Conservation (phyloP, 2,888 invertebrate genomes). For the Plagodis dolabraria region DNA sequence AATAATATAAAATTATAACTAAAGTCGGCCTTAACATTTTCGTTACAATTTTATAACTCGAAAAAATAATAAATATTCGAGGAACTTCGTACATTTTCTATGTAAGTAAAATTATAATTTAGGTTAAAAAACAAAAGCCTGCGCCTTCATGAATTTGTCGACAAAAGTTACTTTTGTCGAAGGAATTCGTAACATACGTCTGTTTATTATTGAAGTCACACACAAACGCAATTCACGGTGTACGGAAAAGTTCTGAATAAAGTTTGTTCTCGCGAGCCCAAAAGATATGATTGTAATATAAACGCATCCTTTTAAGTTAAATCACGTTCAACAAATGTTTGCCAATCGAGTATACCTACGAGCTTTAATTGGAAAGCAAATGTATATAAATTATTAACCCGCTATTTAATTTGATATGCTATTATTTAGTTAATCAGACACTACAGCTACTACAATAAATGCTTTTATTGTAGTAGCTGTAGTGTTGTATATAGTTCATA, state of each 20-base stretch:
- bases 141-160: constrained; percentile 47
- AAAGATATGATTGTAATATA: constrained; percentile 64
- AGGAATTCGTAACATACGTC: constrained; percentile 54
- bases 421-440: constrained; percentile 25
- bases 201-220: constrained; percentile 53
- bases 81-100: constrained; percentile 33
- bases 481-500: no score
- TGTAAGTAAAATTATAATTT: constrained; percentile 40
- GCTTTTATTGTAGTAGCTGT: no score
- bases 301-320: constrained; percentile 72
- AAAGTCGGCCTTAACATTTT: not conserved
- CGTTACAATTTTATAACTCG: constrained; percentile 25
- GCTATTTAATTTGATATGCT: constrained; percentile 50
- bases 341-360: constrained; percentile 61
- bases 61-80: constrained; percentile 32
- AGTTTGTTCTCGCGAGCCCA: constrained; percentile 58
- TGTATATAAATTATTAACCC: constrained; percentile 62
- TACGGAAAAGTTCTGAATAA: constrained; percentile 57
- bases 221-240: constrained; percentile 18
- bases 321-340: constrained; percentile 79
- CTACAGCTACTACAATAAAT: no score
- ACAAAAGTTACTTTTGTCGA: no score
- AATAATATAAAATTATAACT: no score
- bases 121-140: constrained; percentile 35
- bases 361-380: constrained; percentile 70